Conservation (phyloP, 2,113 vertebrate genomes). For the Xiphorhynchus elegans region DNA sequence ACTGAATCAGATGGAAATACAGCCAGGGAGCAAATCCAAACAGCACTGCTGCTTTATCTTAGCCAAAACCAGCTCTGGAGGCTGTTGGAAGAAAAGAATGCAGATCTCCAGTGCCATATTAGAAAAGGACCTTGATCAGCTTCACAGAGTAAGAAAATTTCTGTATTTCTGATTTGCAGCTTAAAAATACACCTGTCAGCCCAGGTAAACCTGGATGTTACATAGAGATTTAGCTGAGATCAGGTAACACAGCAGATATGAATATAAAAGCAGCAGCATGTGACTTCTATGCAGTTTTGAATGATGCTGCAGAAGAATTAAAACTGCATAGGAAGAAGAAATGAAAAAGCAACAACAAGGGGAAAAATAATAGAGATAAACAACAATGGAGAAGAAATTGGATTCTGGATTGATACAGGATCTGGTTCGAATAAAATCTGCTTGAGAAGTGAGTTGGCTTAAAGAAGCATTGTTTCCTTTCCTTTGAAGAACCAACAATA, state of each 20-base stretch:
- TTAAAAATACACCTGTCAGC: background rate
- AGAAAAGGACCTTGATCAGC: background rate
- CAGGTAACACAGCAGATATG: background rate
- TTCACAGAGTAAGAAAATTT: background rate
- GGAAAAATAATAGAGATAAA: background rate
- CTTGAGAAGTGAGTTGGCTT: background rate
- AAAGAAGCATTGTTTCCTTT: background rate
- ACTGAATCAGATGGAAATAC: background rate
- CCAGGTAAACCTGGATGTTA: background rate
- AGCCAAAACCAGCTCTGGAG: background rate
- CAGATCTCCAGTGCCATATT: background rate
- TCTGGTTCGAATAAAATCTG: background rate
- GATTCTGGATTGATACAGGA: background rate
- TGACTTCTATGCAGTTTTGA: background rate
- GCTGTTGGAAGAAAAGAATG: background rate
- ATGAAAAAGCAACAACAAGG: background rate
- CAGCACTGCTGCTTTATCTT: background rate
- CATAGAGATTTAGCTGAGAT: background rate
- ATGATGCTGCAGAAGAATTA: background rate
- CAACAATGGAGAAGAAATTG: background rate
- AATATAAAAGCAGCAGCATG: background rate
- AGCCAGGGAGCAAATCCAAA: background rate
- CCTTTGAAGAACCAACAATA: background rate
- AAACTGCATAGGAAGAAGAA: background rate
- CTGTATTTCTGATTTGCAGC: background rate